phyloP scores from a whole-genome alignment of 2,797 vertebrate species.

The Lagorchestes hirsutus region DNA sequence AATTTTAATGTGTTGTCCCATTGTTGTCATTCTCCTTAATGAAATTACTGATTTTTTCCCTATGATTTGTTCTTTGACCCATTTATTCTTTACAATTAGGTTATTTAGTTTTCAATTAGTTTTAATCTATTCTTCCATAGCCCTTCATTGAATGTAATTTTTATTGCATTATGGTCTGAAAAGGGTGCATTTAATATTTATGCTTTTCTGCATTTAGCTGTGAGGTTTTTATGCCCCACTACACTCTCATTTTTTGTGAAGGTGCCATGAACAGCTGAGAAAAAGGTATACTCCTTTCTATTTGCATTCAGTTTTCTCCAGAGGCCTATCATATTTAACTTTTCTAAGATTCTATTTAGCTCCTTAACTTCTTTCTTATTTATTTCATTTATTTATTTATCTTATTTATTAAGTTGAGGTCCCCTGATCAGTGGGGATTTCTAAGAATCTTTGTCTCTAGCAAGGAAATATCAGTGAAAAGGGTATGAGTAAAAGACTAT shows the following conservation, averaged over 20 bases:
- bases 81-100: not conserved
- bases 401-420: not conserved
- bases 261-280: not conserved
- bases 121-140: not conserved
- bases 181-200: not conserved
- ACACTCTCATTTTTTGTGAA: not conserved
- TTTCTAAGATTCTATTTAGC: not conserved
- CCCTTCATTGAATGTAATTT: not conserved
- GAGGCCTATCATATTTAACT: not conserved
- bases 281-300: not conserved
- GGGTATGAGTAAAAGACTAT: not conserved
- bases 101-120: not conserved
- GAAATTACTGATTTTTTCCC: not conserved
- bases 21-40: not conserved
- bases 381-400: not conserved
- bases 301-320: not conserved
- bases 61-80: not conserved
- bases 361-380: not conserved
- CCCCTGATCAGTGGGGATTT: not conserved
- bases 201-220: not conserved
- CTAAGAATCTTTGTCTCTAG: not conserved
- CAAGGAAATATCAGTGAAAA: not conserved
- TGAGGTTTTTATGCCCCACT: not conserved
- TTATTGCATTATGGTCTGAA: not conserved
- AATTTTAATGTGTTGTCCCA: not conserved